Conservation (phyloP, 2,797 vertebrate genomes). For the Argya squamiceps region DNA sequence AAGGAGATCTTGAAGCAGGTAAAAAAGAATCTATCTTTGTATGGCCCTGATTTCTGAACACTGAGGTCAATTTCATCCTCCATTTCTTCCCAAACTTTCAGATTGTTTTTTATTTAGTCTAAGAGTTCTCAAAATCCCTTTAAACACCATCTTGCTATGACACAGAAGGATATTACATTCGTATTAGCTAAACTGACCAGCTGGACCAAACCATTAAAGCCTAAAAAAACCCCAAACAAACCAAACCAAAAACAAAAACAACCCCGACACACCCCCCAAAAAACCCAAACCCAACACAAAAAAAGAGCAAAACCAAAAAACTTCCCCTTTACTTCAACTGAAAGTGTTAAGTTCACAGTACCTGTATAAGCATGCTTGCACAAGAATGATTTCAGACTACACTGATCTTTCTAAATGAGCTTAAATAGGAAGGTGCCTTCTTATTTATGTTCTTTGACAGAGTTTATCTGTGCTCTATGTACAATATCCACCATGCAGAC, state of each 20-base stretch:
- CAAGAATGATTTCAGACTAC: not conserved
- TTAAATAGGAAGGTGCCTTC: not conserved
- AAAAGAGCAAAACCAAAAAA: not conserved
- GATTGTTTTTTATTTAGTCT: not conserved
- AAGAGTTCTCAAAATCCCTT: not conserved
- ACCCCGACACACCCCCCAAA: rapidly evolving
- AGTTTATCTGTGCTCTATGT: not conserved
- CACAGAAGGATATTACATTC: not conserved
- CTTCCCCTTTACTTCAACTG: not conserved
- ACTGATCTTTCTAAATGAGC: not conserved
- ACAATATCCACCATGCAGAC: not conserved
- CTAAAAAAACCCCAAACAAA: not conserved
- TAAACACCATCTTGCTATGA: not conserved
- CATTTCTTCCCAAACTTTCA: not conserved
- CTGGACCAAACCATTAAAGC: not conserved
- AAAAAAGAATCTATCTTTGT: not conserved
- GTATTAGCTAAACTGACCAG: not conserved
- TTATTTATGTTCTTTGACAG: not conserved
- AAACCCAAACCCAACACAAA: not conserved
- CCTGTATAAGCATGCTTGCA: not conserved
- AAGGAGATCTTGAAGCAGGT: not conserved
- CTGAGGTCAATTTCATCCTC: not conserved
- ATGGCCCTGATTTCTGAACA: not conserved
- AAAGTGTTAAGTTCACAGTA: not conserved
- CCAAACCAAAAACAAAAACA: not conserved